Evolutionary conservation across 2,797 vertebrate species (phyloP), one percentile per base, ranked within the genome.

Genomic region (Acanthurus leucopareius): DNA sequence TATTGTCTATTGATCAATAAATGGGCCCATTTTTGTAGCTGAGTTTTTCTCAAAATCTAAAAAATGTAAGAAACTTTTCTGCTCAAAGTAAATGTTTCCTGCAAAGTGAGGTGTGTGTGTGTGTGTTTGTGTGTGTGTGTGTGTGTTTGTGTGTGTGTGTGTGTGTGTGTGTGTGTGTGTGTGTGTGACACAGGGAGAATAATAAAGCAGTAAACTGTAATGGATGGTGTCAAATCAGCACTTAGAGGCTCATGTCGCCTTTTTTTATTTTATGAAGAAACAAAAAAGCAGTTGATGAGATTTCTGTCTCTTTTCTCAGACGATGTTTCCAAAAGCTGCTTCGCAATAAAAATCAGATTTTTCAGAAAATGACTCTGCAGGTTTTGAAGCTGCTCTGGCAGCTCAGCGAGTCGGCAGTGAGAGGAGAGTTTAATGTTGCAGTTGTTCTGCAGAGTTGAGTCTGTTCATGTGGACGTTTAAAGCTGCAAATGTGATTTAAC

Each of bases 61-160:
- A 13, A 45, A 5, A 42, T 7, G 40, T 7, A 5, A 42, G 40
- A 10, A 42, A 44, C 1, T 11, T 10, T 10, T 10, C 3, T 25
- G 52, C 22, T 25, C 4, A 28, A 20, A 8, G n/a, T 2, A 53
- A 35, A 1, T 5, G 15, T n/a, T n/a, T n/a, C n/a, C n/a, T n/a
- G n/a, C n/a, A n/a, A n/a, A n/a, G n/a, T n/a, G 38, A n/a, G 6
- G 10, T 6, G 38, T 7, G 10, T 40, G 22, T n/a, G 88, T 89
- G 85, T 89, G 86, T 32, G 51, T 7, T 2, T 10, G 38, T 40
- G 10, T 40, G 25, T 42, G 10, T 22, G 19, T 59, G 44, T 28
- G 14, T 56, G 15, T 22, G 54, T 38, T 44, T 69, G 52, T 32
- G 47, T 48, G 44, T 32, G 17, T n/a, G 25, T 14, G 45, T n/a